Base-by-base conservation (phyloP, 2,797 vertebrate genomes). In the Agapornis canus region DNA sequence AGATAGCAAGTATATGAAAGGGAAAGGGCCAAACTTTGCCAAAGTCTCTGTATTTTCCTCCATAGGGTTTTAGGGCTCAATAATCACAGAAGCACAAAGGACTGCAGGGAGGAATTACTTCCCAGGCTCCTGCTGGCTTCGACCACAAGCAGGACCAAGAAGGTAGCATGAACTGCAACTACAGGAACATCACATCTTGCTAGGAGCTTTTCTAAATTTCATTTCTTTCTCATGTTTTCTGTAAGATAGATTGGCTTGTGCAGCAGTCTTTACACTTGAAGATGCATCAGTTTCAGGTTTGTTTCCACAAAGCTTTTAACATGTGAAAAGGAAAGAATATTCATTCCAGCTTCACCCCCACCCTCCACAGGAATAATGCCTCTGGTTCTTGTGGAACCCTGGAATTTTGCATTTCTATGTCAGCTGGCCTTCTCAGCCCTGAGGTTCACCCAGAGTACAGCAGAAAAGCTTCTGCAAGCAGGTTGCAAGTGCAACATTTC, bases 371-470 rank as follows among this genome's bases (percentile, higher is more conserved):
- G 29, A 57, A 51, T 29, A 60, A 27, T 39, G 45, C 60, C 77
- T 86, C 60, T n/a, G n/a, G 18, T 70, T 52, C 75, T 48, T 59
- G 51, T 69, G 18, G 11, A 63, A 40, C 27, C 0, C 22, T 65
- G 92, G 92, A 86, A 94, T 93, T 95, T 72, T 95, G 86, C 93
- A 91, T 90, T 92, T 95, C 86, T 68, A 10, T 92, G 86, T 79
- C 86, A 87, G 61, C 75, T 61, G 86, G 71, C 68, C 75, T 76
- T 60, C 86, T 61, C 57, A 91, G 86, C 85, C 47, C 82, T 72
- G 65, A 82, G 65, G 16, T 68, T 66, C 60, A 39, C 59, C 17
- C 40, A 8, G 22, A 43, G 32, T 9, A 22, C 43, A 29, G 61
- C 61, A 39, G 56, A 73, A 89, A 92, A 65, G 6, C 71, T n/a